A percentile compares a stretch with the other conserved stretches of the same genome.
Evolutionary conservation across 2,888 invertebrate genomes (phyloP).

Genomic region (Xestia rhomboidea): DNA sequence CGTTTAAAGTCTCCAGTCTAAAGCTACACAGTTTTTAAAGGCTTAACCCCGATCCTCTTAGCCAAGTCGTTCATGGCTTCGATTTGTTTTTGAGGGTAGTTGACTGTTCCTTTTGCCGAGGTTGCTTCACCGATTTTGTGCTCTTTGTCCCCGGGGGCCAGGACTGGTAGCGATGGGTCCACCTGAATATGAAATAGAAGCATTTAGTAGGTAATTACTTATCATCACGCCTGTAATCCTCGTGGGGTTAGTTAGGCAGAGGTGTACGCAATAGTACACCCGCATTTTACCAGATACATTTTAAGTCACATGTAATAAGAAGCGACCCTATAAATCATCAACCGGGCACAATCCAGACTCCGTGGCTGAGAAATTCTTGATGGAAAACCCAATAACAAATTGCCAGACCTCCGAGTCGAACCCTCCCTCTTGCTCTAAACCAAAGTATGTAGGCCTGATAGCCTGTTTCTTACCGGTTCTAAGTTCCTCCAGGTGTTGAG

Average conservation of each 20-base stretch:
- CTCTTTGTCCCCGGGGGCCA: constrained; percentile 97
- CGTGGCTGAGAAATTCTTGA: neutral
- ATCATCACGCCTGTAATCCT: neutral
- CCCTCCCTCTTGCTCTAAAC: neutral
- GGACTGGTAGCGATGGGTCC: constrained; percentile 92
- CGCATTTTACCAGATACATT: neutral
- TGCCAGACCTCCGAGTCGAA: neutral
- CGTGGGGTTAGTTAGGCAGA: neutral
- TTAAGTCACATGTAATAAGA: neutral
- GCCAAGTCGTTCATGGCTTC: constrained; percentile 91
- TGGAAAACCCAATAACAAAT: neutral
- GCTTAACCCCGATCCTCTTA: constrained; percentile 88
- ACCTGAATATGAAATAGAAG: constrained; percentile 87
- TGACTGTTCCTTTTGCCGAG: constrained; percentile 93
- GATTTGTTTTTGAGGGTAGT: constrained; percentile 95
- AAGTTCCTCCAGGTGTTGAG: constrained; percentile 92
- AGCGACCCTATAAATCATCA: neutral
- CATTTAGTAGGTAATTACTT: too few relatives aligned
- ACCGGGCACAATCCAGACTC: neutral
- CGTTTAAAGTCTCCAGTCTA: neutral
- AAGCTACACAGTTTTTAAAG: constrained; percentile 69
- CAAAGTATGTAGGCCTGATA: neutral
- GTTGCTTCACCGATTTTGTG: constrained; percentile 92
- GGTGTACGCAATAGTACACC: neutral
- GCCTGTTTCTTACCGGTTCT: constrained; percentile 89